Conservation (phyloP, 2,888 invertebrate species). For the Toxonevra muliebris region DNA sequence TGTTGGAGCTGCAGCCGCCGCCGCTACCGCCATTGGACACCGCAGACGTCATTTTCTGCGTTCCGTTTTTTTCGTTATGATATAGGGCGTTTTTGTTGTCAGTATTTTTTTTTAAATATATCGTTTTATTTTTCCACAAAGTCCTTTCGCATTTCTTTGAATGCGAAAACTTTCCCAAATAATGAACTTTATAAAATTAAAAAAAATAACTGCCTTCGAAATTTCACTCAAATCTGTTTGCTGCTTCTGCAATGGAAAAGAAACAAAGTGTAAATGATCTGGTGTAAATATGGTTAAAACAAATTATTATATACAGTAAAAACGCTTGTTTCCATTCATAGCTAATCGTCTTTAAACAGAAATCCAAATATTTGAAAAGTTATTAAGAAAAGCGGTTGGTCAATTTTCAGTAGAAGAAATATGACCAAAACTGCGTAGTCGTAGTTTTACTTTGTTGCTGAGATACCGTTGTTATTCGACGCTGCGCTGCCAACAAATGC, state of each 20-base stretch:
- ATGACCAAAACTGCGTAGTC: too few species aligned
- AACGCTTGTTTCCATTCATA: background rate
- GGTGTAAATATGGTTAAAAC: background rate
- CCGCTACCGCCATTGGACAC: background rate
- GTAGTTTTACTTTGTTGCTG: too few species aligned
- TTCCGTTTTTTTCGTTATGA: background rate
- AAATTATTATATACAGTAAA: background rate
- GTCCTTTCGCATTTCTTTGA: slow-evolving; percentile 33
- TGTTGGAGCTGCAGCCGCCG: slow-evolving; percentile 13
- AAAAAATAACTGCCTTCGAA: background rate
- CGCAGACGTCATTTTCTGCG: background rate
- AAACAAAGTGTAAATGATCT: background rate
- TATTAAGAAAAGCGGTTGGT: too few species aligned
- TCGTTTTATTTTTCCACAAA: slow-evolving; percentile 25
- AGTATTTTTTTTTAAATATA: slow-evolving; percentile 9
- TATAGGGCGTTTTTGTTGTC: slow-evolving; percentile 2
- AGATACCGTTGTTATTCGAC: too few species aligned
- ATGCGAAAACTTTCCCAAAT: slow-evolving; percentile 34
- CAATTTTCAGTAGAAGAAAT: too few species aligned
- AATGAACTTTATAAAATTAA: slow-evolving; percentile 11
- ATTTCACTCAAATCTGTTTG: slow-evolving; percentile 9
- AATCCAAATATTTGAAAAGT: too few species aligned
- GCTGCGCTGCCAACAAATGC: too few species aligned
- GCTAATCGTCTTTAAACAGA: background rate
- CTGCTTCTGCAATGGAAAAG: slow-evolving; percentile 21